phyloP scores from a whole-genome alignment of 2,797 vertebrate genomes.

The Cottoperca gobio region DNA sequence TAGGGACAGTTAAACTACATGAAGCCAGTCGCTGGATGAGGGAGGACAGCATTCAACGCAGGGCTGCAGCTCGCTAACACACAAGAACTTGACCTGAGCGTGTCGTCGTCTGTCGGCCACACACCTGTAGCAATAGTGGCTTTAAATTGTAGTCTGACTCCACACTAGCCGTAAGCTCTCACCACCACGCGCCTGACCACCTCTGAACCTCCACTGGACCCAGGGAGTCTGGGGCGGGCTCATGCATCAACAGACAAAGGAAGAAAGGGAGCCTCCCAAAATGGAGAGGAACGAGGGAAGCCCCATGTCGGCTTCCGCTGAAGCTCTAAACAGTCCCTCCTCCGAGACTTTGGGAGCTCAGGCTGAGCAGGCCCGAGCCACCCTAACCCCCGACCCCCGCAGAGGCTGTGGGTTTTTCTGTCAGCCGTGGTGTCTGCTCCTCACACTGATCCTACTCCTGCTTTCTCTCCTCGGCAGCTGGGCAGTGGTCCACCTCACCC shows the following conservation, averaged over 20 bases:
- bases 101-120: conserved; percentile 21
- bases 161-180: conserved; percentile 16
- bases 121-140: conserved; percentile 35
- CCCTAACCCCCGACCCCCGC: conserved; percentile 66
- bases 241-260: conserved; percentile 67
- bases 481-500: conserved; percentile 85
- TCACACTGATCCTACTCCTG: conserved; percentile 83
- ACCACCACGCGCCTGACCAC: conserved; percentile 26
- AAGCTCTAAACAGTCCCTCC: conserved; percentile 55
- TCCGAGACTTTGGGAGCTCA: conserved; percentile 48
- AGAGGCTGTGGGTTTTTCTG: conserved; percentile 52
- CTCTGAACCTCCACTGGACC: conserved; percentile 29
- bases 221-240: conserved; percentile 39
- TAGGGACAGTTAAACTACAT: conserved; percentile 78
- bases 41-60: conserved; percentile 54
- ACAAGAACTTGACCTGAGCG: conserved; percentile 26
- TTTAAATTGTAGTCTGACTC: conserved; percentile 16
- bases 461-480: conserved; percentile 89
- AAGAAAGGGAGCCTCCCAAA: conserved; percentile 67
- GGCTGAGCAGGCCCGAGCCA: conserved; percentile 58
- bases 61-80: conserved; percentile 48
- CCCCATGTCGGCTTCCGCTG: conserved; percentile 58
- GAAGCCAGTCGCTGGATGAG: conserved; percentile 69
- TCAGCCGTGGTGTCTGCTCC: conserved; percentile 75
- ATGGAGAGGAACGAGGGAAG: conserved; percentile 51